Percentiles rank a stretch among this genome's conserved stretches.
These are phyloP conservation scores for Scelioninae gen. 2 DNA, from an alignment of 2,888 invertebrate species.

Conservation along the genomic window DNA sequence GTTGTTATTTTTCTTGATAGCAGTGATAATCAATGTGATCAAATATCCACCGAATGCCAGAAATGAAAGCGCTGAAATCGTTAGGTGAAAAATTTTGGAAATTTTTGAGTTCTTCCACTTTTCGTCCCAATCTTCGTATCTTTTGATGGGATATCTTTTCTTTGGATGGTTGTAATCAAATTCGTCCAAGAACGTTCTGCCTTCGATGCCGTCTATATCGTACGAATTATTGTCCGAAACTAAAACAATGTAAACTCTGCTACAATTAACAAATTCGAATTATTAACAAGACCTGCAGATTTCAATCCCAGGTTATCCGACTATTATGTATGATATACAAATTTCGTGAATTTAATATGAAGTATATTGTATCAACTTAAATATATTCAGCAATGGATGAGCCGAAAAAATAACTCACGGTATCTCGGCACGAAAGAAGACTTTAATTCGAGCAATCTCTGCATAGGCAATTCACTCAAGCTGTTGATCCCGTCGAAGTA, in stretches of 20 bases:
- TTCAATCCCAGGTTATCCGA: too few species aligned
- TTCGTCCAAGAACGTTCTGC: slow-evolving; percentile 65
- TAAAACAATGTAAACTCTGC: too few species aligned
- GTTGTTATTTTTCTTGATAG: slow-evolving; percentile 80
- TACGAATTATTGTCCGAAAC: slow-evolving; percentile 18
- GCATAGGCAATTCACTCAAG: slow-evolving; percentile 82
- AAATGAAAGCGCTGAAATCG: slow-evolving; percentile 87
- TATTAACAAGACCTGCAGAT: too few species aligned
- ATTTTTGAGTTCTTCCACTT: slow-evolving; percentile 79
- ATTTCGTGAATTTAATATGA: too few species aligned
- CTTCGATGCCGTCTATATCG: slow-evolving; percentile 46
- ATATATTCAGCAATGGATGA: too few species aligned
- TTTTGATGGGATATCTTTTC: slow-evolving; percentile 64
- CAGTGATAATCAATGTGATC: slow-evolving; percentile 85
- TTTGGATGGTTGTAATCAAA: slow-evolving; percentile 65
- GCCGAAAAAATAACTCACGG: slow-evolving; percentile 62
- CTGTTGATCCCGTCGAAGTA: slow-evolving; percentile 73
- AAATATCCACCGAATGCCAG: slow-evolving; percentile 91
- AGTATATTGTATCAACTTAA: too few species aligned
- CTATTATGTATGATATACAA: too few species aligned
- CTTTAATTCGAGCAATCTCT: slow-evolving; percentile 82
- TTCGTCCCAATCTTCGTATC: slow-evolving; percentile 76
- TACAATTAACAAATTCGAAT: too few species aligned
- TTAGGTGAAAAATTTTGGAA: slow-evolving; percentile 85
- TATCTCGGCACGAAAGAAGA: slow-evolving; percentile 71